phyloP scores from a whole-genome alignment of 1,140 invertebrate genomes.

The Ladona fulva region DNA sequence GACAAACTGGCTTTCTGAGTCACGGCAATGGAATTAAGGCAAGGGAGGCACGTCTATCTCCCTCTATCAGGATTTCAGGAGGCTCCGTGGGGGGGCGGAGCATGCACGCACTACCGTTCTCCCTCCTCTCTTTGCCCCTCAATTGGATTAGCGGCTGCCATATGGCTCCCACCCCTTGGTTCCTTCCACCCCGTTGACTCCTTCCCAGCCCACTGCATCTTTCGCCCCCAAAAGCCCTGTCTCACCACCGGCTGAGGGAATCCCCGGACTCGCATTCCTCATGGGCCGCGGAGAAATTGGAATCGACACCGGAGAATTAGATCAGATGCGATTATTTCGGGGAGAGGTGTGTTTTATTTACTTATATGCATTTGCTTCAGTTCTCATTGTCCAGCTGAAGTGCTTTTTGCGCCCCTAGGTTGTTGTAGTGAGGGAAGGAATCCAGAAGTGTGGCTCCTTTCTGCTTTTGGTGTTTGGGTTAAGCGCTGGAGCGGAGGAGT shows the following conservation, averaged over 20 bases:
- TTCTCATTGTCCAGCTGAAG: neutral
- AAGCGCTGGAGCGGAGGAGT: too few relatives aligned
- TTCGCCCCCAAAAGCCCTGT: too few relatives aligned
- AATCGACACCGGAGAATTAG: neutral
- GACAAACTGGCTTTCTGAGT: slow-evolving; percentile 13
- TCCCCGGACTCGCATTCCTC: too few relatives aligned
- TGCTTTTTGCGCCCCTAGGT: too few relatives aligned
- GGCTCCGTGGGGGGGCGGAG: neutral
- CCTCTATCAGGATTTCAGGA: neutral
- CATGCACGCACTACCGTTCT: neutral
- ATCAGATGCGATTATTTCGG: neutral
- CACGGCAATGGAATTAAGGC: slow-evolving; percentile 11
- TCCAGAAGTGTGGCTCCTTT: too few relatives aligned
- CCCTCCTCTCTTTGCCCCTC: neutral
- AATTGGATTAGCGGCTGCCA: slow-evolving; percentile 7
- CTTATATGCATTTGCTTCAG: neutral
- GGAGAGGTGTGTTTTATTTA: neutral
- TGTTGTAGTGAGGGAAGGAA: too few relatives aligned
- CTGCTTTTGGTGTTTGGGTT: too few relatives aligned
- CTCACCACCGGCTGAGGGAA: too few relatives aligned
- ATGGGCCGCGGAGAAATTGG: neutral
- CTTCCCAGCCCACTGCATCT: neutral
- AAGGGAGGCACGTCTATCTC: neutral
- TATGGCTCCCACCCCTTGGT: neutral
- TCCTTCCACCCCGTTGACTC: neutral